Conservation (phyloP, 2,888 invertebrate genomes). For the Endotricha flammealis region DNA sequence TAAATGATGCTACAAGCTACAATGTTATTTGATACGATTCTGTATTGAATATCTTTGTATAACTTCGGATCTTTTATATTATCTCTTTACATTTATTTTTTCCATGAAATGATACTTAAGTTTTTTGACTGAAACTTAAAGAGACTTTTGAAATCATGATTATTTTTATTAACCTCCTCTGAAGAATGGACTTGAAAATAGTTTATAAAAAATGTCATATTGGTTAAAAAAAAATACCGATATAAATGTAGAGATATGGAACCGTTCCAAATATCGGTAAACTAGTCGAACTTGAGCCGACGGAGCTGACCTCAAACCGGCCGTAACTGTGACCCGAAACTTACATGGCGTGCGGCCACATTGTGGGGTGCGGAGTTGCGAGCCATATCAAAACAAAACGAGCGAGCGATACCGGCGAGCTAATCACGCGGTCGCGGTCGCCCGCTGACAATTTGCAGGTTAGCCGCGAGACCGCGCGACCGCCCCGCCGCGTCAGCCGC, state of each 20-base stretch:
- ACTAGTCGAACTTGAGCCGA: slow-evolving; percentile 27
- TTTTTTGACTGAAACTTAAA: too few relatives aligned
- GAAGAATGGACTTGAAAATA: too few relatives aligned
- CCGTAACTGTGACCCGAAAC: slow-evolving; percentile 42
- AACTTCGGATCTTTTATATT: too few relatives aligned
- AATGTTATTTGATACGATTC: too few relatives aligned
- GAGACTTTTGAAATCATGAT: too few relatives aligned
- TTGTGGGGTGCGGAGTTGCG: slow-evolving; percentile 22
- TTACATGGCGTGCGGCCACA: slow-evolving; percentile 43
- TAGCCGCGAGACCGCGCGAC: slow-evolving; percentile 33
- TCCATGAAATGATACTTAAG: too few relatives aligned
- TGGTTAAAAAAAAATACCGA: too few relatives aligned
- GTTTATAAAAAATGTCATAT: too few relatives aligned
- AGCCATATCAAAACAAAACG: slow-evolving; percentile 54
- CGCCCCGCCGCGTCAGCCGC: background rate
- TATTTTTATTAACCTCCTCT: too few relatives aligned
- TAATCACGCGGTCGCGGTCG: slow-evolving; percentile 46
- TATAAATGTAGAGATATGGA: background rate
- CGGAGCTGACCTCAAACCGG: slow-evolving; percentile 45
- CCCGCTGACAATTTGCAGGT: slow-evolving; percentile 52
- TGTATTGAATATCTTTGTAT: too few relatives aligned
- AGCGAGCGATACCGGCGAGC: slow-evolving; percentile 37
- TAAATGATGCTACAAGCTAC: too few relatives aligned
- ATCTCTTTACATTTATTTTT: too few relatives aligned
- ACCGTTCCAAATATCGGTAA: slow-evolving; percentile 13